Conservation (phyloP, 2,113 vertebrate species). For the Cyprinodon variegatus region DNA sequence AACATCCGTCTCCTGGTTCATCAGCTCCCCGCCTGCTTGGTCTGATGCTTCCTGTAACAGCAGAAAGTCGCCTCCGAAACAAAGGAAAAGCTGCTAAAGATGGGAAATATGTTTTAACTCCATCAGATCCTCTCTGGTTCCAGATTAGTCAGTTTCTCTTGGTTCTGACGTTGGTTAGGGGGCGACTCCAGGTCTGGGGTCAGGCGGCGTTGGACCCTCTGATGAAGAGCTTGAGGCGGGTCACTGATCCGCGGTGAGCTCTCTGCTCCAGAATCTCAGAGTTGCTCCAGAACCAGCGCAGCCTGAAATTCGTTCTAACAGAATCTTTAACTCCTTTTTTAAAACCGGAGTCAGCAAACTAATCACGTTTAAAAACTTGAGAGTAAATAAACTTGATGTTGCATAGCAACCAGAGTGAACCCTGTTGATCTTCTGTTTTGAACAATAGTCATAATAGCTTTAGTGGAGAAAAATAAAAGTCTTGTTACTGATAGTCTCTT, state of each 20-base stretch:
- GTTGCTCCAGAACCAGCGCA: conserved; percentile 42
- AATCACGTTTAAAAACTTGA: conserved; percentile 19
- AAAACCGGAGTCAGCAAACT: conserved; percentile 32
- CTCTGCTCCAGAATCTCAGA: conserved; percentile 1
- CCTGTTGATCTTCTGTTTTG: conserved; percentile 64
- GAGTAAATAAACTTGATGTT: conserved; percentile 57
- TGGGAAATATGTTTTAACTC: conserved; percentile 6
- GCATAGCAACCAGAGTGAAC: conserved; percentile 74
- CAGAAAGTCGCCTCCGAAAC: conserved; percentile 14
- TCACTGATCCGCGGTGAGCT: not conserved
- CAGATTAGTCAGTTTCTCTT: conserved; percentile 23
- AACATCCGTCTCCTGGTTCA: not conserved
- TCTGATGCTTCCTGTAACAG: not conserved
- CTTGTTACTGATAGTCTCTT: conserved; percentile 20
- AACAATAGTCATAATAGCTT: conserved; percentile 45
- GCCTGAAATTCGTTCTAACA: conserved; percentile 12
- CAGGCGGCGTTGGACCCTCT: not conserved
- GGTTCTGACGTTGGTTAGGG: conserved; percentile 14
- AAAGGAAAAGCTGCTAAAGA: conserved; percentile 15
- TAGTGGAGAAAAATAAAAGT: conserved; percentile 21
- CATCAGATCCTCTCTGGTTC: conserved; percentile 29
- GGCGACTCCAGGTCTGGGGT: not conserved
- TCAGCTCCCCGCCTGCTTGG: not conserved
- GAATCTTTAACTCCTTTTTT: conserved; percentile 21
- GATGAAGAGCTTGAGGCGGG: not conserved